A percentile compares a stretch with the other conserved stretches of the same genome.
phyloP scores from a whole-genome alignment of 2,888 invertebrate genomes.

The Cryptus armator region DNA sequence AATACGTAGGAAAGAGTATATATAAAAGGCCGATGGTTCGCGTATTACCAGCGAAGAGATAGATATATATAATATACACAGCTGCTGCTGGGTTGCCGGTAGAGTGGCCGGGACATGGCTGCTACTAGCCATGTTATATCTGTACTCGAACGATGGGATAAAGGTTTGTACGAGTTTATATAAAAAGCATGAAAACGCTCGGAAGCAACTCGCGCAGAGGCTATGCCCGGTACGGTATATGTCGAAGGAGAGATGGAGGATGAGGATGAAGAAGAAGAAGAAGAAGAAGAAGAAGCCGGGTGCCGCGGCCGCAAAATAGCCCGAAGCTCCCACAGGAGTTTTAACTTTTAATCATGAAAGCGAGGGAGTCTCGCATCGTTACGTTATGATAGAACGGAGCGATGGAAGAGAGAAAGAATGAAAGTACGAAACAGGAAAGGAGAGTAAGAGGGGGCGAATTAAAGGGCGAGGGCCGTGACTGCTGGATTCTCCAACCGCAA shows the following conservation, averaged over 20 bases:
- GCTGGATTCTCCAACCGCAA: constrained; percentile 78
- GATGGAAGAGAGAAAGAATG: constrained; percentile 45
- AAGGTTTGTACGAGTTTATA: constrained; percentile 74
- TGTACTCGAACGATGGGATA: constrained; percentile 53
- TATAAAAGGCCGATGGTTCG: constrained; percentile 64
- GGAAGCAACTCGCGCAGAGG: constrained; percentile 49
- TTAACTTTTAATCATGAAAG: constrained; percentile 84
- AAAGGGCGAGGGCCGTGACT: constrained; percentile 60
- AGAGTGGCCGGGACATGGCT: constrained; percentile 38
- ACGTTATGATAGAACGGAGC: constrained; percentile 76
- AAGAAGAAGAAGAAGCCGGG: constrained; percentile 55
- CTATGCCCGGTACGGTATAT: constrained; percentile 27
- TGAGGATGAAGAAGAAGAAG: constrained; percentile 12
- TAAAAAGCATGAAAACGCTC: constrained; percentile 66
- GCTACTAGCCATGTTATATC: constrained; percentile 60
- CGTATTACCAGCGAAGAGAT: constrained; percentile 63
- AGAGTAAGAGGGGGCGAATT: constrained; percentile 60
- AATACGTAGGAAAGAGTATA: constrained; percentile 57
- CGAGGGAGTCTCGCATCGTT: constrained; percentile 82
- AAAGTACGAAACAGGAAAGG: constrained; percentile 45
- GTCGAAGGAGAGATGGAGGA: constrained; percentile 28
- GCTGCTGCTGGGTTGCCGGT: constrained; percentile 34
- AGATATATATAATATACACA: constrained; percentile 39
- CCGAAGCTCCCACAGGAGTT: constrained; percentile 74
- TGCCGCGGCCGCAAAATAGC: constrained; percentile 69